Base-by-base conservation (phyloP, 1,140 invertebrate species). In the Phenacoccus solenopsis region DNA sequence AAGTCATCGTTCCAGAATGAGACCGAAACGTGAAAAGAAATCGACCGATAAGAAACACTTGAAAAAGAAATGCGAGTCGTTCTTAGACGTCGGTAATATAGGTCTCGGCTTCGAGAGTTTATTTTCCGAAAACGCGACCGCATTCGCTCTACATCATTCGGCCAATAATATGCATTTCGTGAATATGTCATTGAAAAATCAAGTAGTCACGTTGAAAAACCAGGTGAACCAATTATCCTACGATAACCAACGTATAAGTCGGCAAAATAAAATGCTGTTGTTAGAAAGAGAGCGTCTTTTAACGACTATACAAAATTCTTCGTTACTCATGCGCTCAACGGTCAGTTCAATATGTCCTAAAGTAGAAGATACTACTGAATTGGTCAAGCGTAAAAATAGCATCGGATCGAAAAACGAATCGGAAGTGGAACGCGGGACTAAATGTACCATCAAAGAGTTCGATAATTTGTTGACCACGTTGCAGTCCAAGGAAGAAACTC, bases 141-240 rank as follows among this genome's bases (percentile, higher is more conserved):
- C 59, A 4, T 64, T 64, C 22, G 59, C 59, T 3, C 16, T 64
- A 10, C 59, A 64, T 27, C 59, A 64, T 24, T 64, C 59, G 25
- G 59, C 59, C 59, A 64, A 64, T 16, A 64, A 64, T 16, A 64
- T 64, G 59, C 59, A 64, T 64, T 22, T 64, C 20, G 59, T 27
- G 5, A 64, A 64, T 16, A 20, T 64, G 9, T 24, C 25, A 20
- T 24, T 64, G 25, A 64, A 64, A 64, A 24, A 24, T 10, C 59
- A 64, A 64, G 20, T 64, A 2, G 25, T 24, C 25, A 13, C 22
- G 21, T 64, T 64, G 25, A 24, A 25, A 27, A 64, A 64, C 16
- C 22, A 64, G 12, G 25, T 25, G 2, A 27, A 64, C 22, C 59
- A 20, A 22, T 27, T 64, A 22, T 25, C 21, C 3, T 27, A 16